Percentiles rank a stretch among this genome's conserved stretches.
Evolutionary conservation across 2,888 invertebrate species (phyloP).

Genomic region (Rhagonycha fulva): DNA sequence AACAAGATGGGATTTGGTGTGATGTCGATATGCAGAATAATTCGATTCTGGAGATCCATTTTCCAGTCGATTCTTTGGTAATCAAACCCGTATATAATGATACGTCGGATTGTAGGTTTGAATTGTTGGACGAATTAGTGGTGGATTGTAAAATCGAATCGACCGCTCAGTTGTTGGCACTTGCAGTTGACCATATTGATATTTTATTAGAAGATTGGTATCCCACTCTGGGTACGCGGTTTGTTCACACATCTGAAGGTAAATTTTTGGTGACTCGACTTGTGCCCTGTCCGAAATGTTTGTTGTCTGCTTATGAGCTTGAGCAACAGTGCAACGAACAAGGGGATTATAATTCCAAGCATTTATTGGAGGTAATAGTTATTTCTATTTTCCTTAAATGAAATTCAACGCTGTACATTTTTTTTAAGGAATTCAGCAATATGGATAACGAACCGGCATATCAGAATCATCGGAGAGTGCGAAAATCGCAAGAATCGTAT

Average conservation of each 20-base stretch:
- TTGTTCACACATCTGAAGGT: constrained; percentile 97
- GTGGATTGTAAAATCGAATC: constrained; percentile 81
- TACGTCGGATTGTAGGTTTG: constrained; percentile 39
- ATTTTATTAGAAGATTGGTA: constrained; percentile 98
- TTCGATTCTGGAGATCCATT: constrained; percentile 83
- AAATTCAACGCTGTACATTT: not conserved
- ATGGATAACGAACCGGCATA: constrained; percentile 24
- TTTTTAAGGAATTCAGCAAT: constrained; percentile 10
- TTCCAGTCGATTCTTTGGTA: constrained; percentile 72
- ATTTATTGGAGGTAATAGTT: constrained; percentile 36
- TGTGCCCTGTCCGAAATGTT: constrained; percentile 90
- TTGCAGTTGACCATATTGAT: constrained; percentile 95
- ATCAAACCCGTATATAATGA: constrained; percentile 57
- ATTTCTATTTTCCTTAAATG: not conserved
- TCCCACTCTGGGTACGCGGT: constrained; percentile 92
- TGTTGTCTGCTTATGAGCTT: constrained; percentile 57
- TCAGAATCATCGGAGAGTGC: constrained; percentile 45
- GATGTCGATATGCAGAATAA: constrained; percentile 79
- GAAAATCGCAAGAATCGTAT: constrained; percentile 71
- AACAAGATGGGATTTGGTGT: constrained; percentile 86
- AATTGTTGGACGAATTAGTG: constrained; percentile 58
- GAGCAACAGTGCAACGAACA: constrained; percentile 45
- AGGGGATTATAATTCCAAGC: constrained; percentile 37
- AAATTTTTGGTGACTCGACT: constrained; percentile 91
- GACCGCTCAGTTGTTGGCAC: constrained; percentile 79